A percentile compares a stretch with the other conserved stretches of the same genome.
Evolutionary conservation across 1,140 invertebrate species (phyloP).

Genomic region (Ceratitis capitata): DNA sequence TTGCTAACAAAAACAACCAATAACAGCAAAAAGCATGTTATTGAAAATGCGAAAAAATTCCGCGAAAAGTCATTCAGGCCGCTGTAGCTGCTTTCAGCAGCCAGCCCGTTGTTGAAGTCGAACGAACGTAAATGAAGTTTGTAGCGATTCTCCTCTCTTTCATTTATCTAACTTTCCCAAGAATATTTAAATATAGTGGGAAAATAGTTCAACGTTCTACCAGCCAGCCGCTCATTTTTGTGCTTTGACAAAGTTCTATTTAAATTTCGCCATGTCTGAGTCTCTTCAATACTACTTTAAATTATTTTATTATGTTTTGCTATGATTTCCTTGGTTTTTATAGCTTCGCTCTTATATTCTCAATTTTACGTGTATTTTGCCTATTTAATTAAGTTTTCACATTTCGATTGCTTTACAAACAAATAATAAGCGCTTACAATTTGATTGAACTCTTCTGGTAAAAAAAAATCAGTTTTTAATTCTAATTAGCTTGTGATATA

Average conservation of each 20-base stretch:
- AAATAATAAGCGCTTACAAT: not conserved
- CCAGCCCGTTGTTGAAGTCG: not conserved
- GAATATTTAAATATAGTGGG: not conserved
- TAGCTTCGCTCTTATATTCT: not conserved
- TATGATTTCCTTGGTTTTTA: too few species aligned
- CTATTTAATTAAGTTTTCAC: not conserved
- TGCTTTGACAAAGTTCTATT: not conserved
- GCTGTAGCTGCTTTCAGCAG: not conserved
- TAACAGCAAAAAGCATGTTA: not conserved
- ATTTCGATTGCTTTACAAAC: conserved; percentile 18
- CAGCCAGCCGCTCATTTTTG: not conserved
- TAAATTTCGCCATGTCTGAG: not conserved
- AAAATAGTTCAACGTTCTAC: not conserved
- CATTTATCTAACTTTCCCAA: conserved; percentile 9
- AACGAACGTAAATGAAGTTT: conserved; percentile 8
- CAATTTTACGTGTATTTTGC: not conserved
- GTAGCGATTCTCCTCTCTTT: too few species aligned
- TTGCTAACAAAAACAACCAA: not conserved
- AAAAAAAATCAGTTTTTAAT: not conserved
- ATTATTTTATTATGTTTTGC: conserved; percentile 26
- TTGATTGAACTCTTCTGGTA: not conserved
- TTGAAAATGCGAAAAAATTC: too few species aligned
- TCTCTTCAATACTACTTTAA: not conserved
- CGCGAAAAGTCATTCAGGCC: not conserved
- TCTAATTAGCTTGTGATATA: not conserved